Conservation (phyloP, 2,888 invertebrate species). For the Cartodere bifasciata region DNA sequence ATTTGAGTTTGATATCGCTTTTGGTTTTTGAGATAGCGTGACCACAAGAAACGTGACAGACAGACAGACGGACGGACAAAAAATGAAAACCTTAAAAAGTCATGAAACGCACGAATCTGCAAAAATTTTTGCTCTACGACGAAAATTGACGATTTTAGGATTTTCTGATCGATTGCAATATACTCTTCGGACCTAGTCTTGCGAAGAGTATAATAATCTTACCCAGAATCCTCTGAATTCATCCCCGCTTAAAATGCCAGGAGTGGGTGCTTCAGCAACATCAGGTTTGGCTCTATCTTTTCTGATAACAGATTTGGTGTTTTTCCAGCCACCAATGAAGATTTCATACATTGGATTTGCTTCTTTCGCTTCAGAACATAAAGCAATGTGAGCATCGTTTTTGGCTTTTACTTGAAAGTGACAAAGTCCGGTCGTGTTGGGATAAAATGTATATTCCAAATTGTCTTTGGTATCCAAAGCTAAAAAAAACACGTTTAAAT, state of each 20-base stretch:
- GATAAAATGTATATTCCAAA: constrained; percentile 71
- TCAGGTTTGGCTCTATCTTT: constrained; percentile 53
- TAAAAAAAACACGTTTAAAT: too few species aligned
- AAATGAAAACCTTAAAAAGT: too few species aligned
- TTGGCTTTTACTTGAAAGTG: constrained; percentile 67
- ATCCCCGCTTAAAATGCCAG: constrained; percentile 54
- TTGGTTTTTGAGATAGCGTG: too few species aligned
- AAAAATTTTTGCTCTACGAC: too few species aligned
- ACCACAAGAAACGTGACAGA: too few species aligned
- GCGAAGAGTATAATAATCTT: too few species aligned
- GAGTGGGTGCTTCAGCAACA: constrained; percentile 48
- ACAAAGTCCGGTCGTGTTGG: constrained; percentile 52
- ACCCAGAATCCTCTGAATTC: constrained; percentile 79
- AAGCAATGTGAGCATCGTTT: constrained; percentile 77
- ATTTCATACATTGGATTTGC: constrained; percentile 73
- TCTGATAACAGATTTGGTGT: constrained; percentile 71
- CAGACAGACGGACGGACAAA: too few species aligned
- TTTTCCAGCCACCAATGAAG: constrained; percentile 82
- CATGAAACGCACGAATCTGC: too few species aligned
- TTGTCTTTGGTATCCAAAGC: constrained; percentile 69
- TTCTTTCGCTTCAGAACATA: constrained; percentile 57
- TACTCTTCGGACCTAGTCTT: too few species aligned
- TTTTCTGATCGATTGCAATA: too few species aligned
- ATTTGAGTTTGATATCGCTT: too few species aligned
- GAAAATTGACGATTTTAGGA: too few species aligned